Evolutionary conservation across 2,797 vertebrate species (phyloP).

Genomic region (Synaphobranchus kaupii): DNA sequence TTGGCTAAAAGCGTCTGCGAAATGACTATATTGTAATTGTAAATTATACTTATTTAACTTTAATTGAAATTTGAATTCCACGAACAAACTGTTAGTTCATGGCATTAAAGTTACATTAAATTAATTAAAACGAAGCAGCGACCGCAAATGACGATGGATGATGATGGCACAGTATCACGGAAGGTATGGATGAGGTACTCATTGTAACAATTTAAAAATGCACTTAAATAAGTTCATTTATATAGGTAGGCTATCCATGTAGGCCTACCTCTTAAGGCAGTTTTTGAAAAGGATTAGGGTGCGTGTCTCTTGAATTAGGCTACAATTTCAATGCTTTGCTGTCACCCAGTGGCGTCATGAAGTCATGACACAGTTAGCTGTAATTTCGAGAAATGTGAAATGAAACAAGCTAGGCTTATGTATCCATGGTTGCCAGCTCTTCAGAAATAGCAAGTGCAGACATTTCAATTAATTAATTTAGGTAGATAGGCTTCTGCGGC

Average conservation of each 20-base stretch:
- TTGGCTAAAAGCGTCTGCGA: background rate
- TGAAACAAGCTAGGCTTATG: background rate
- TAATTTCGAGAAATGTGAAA: background rate
- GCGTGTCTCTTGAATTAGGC: background rate
- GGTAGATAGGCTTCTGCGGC: background rate
- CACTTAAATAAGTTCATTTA: background rate
- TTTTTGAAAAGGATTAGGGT: too few species aligned
- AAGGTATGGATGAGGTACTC: background rate
- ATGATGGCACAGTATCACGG: background rate
- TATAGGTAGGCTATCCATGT: background rate
- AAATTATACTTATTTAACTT: too few species aligned
- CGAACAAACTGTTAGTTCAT: background rate
- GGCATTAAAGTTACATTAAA: background rate
- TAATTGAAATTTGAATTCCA: too few species aligned
- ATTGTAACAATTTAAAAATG: background rate
- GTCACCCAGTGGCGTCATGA: constrained; percentile 9
- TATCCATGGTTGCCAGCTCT: background rate
- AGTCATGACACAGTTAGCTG: background rate
- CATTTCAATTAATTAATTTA: background rate
- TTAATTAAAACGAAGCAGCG: background rate
- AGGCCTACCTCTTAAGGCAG: background rate
- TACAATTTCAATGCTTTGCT: constrained; percentile 6
- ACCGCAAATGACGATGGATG: background rate
- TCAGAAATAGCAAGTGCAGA: background rate
- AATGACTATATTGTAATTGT: too few species aligned